Evolutionary conservation across 1,140 invertebrate genomes (phyloP), one percentile per base, ranked within the genome.

Genomic region (Nilaparvata lugens): DNA sequence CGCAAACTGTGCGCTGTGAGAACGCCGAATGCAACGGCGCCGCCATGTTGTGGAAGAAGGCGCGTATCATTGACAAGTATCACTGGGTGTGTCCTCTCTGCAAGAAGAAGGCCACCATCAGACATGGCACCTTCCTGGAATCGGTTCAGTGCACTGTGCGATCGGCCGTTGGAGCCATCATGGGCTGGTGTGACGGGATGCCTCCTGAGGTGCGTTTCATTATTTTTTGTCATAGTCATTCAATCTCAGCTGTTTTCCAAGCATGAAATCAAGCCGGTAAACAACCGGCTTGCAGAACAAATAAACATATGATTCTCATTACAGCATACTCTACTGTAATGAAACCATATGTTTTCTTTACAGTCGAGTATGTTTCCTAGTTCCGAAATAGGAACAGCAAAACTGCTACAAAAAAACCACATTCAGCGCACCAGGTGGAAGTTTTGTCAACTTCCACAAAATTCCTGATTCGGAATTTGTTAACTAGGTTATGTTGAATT

Each of bases 121-220:
- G 69, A 21, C 51, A 63, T 1, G 64, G 65, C 9, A 69, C 69
- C 1, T 70, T 70, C 54, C 62, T 71, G 11, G 60, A 68, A 6
- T 65, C 68, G 23, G 66, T 71, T 48, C 69, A 71, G 23, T 71
- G 69, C 48, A 70, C 69, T 48, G 58, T 71, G n/a, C 65, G 65
- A 42, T 63, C 62, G 19, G 63, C 66, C 7, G 55, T 71, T 7
- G 68, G 63, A 51, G 64, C 64, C 4, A 69, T 70, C 21, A 48
- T 66, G 43, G 63, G 62, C 21, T 67, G 65, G 65, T 67, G 65
- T 60, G 63, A 67, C 42, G 62, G 59, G 14, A 28, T 59, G 16
- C 52, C 63, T 1, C 58, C 63, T 23, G 65, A 66, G 54, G 62
- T 40, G 45, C 9, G 31, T 61, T 35, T 6, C 3, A 35, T 4